Base-by-base conservation (phyloP, 53 echinoderm and acorn worm genomes). In the Arbacia lixula region DNA sequence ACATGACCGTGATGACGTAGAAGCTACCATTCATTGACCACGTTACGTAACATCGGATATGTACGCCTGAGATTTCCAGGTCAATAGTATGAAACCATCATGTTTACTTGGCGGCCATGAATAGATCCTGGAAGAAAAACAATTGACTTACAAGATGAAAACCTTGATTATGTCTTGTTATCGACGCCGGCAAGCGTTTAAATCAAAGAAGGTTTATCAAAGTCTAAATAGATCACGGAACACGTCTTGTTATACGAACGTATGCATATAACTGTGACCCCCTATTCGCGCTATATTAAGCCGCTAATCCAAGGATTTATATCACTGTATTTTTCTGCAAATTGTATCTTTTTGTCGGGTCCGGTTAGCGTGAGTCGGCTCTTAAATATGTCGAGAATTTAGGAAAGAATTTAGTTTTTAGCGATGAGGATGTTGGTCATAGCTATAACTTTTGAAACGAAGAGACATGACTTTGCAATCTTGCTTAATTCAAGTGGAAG, bases 31-130 rank as follows among this genome's bases (percentile, higher is more conserved):
- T n/a, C n/a, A n/a, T n/a, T n/a, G n/a, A n/a, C n/a, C n/a, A n/a
- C n/a, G 33, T 75, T 54, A 75, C 35, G 54, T 75, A 75, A 75
- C n/a, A 75, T 31, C 75, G 75, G 75, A 75, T 71, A 71, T 75
- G 35, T 32, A 75, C 53, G 53, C 34, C 12, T 28, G 27, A 1
- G 24, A 27, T 75, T 53, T 71, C 71, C n/a, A 24, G 36, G 49
- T 49, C 46, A 29, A 24, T 33, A 27, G 43, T 14, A 46, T 14
- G 57, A 5, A 10, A 5, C 11, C 46, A 46, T 10, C 46, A 43
- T 71, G 12, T 75, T 29, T 66, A 66, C 53, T 53, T 33, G 14
- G 30, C 6, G 3, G 36, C 56, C 56, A 26, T 58, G 11, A 57
- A 60, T 30, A 58, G 26, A 60, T 14, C 4, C 22, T 10, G 17